phyloP scores from a whole-genome alignment of 2,113 vertebrate genomes.

The Trogon melanurus region DNA sequence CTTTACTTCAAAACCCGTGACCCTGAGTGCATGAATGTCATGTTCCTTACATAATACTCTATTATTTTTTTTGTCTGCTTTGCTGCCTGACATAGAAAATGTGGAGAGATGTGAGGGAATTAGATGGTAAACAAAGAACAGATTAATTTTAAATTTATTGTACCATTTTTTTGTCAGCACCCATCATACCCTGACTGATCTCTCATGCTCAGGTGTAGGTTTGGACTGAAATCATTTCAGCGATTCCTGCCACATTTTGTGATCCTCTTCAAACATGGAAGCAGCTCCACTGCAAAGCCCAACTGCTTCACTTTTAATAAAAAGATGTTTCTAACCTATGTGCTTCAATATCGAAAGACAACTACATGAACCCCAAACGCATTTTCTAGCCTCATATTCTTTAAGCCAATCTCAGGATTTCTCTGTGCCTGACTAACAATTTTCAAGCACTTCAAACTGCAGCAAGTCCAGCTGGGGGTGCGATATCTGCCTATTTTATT shows the following conservation, averaged over 20 bases:
- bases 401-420: slow-evolving; percentile 17
- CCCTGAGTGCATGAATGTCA: not conserved
- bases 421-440: not conserved
- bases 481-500: slow-evolving; percentile 28
- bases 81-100: not conserved
- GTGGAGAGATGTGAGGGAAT: not conserved
- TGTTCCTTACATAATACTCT: not conserved
- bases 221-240: not conserved
- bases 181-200: not conserved
- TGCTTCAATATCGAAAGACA: not conserved
- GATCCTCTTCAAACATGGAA: not conserved
- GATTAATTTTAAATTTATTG: not conserved
- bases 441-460: not conserved
- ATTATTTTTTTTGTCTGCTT: not conserved
- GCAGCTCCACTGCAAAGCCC: not conserved
- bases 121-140: not conserved
- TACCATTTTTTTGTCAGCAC: not conserved
- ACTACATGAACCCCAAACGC: not conserved
- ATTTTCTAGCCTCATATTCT: not conserved
- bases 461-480: not conserved
- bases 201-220: not conserved
- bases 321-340: not conserved
- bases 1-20: slow-evolving; percentile 18
- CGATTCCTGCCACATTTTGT: not conserved
- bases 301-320: not conserved